Percentiles rank a stretch among this genome's conserved stretches.
phyloP scores from a whole-genome alignment of 92 coral and sea anemone species.

The Phenganax stokvisi region DNA sequence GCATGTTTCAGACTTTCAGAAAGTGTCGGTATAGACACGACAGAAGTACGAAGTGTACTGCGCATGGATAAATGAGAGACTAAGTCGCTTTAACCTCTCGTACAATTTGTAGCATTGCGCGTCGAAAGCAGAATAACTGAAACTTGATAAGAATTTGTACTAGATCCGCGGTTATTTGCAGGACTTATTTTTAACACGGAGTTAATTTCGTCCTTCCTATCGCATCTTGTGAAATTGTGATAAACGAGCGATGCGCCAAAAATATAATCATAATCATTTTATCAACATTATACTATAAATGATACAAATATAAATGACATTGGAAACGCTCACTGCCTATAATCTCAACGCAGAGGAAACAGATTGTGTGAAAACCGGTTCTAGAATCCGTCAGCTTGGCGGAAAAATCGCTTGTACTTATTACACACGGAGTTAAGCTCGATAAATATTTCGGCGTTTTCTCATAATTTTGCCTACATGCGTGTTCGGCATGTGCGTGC shows the following conservation, averaged over 20 bases:
- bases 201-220: slow-evolving; percentile 1
- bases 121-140: neutral
- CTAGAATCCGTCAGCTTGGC: neutral
- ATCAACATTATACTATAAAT: too few relatives aligned
- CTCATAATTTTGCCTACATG: slow-evolving; percentile 1
- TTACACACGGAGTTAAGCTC: neutral
- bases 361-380: slow-evolving; percentile 2
- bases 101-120: slow-evolving; percentile 3
- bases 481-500: neutral
- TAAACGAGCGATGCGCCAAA: neutral
- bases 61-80: too few relatives aligned
- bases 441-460: neutral
- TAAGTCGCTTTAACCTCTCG: slow-evolving; percentile 3
- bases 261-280: neutral
- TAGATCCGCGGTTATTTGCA: slow-evolving; percentile 8
- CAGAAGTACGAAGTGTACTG: too few relatives aligned
- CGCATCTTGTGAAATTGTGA: neutral
- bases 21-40: too few relatives aligned
- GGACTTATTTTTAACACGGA: slow-evolving; percentile 7
- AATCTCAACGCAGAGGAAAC: slow-evolving; percentile 2
- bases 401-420: slow-evolving; percentile 16
- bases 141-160: neutral
- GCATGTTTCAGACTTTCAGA: too few relatives aligned
- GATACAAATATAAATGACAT: neutral
- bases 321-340: neutral